Evolutionary conservation across 2,797 vertebrate genomes (phyloP), one percentile per base, ranked within the genome.

Genomic region (Galago senegalensis): DNA sequence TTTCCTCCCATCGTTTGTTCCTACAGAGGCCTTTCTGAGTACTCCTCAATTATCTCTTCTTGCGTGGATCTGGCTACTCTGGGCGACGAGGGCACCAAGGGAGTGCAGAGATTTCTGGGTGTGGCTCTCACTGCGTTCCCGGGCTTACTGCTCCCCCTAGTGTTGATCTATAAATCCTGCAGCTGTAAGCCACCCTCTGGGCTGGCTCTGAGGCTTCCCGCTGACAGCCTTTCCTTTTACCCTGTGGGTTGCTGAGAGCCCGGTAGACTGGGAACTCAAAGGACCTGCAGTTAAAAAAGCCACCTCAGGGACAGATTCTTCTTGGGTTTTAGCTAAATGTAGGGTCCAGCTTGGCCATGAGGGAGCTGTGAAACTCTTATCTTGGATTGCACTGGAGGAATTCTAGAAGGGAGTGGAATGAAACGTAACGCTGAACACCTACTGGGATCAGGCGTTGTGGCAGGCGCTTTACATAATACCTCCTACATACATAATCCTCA

Each of bases 71-170:
- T 6, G 16, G 49, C 4, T 8, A 1, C 46, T 34, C 53, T 3
- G 86, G 89, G 58, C 1, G 1, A 20, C 4, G 0, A 1, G 27
- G 29, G 49, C 21, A 1, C 5, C 2, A 0, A 7, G 1, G 14
- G 23, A 56, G 34, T 18, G 1, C 65, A 13, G 72, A 67, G 79
- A 93, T 67, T 89, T 82, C 60, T 75, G 91, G 94, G 95, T 53
- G 96, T 72, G 94, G 91, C 34, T 16, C 63, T 40, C 34, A 43
- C 70, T 31, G 9, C 46, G 89, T 97, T 96, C 58, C 61, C 20
- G 11, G 63, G 70, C 70, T 72, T 93, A n/a, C 76, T 88, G 65
- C 94, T 0, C 96, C 94, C 73, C 21, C 97, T 97, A 83, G 97
- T 94, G 97, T 56, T 67, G 2, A 87, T 5, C 0, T 0, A 0